Percentiles rank a stretch among this genome's conserved stretches.
phyloP scores from a whole-genome alignment of 2,888 invertebrate genomes.

The Hymenopus coronatus region DNA sequence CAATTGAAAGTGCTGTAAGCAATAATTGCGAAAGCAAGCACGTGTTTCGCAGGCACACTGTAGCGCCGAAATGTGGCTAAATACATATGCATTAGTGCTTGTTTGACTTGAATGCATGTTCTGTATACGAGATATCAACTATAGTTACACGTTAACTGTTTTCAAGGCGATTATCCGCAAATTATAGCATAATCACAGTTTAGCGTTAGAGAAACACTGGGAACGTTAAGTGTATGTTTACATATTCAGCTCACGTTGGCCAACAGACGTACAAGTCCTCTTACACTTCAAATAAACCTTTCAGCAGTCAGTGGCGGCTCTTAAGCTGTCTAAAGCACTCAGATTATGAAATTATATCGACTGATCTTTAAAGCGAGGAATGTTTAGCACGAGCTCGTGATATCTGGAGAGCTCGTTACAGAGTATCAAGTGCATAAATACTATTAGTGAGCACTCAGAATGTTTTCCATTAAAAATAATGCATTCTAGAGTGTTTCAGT shows the following conservation, averaged over 20 bases:
- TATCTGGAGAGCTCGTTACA: no score
- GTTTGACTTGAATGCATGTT: not conserved
- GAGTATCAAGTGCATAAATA: no score
- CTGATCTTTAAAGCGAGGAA: no score
- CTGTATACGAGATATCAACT: not conserved
- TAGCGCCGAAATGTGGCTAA: not conserved
- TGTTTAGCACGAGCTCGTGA: no score
- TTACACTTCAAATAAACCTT: not conserved
- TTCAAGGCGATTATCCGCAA: not conserved
- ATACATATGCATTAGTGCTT: not conserved
- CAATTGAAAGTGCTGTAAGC: not conserved
- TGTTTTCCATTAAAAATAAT: no score
- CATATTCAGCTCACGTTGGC: not conserved
- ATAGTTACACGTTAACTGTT: not conserved
- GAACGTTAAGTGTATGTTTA: not conserved
- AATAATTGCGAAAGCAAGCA: not conserved
- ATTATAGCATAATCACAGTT: not conserved
- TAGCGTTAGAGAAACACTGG: not conserved
- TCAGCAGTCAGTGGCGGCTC: not conserved
- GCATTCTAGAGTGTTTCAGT: no score
- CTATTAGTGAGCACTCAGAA: no score
- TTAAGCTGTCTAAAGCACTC: not conserved
- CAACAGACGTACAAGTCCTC: not conserved
- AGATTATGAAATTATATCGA: no score
- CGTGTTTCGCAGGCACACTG: not conserved